Evolutionary conservation across 2,888 invertebrate genomes (phyloP), one percentile per base, ranked within the genome.

Genomic region (Hecatera dysodea): DNA sequence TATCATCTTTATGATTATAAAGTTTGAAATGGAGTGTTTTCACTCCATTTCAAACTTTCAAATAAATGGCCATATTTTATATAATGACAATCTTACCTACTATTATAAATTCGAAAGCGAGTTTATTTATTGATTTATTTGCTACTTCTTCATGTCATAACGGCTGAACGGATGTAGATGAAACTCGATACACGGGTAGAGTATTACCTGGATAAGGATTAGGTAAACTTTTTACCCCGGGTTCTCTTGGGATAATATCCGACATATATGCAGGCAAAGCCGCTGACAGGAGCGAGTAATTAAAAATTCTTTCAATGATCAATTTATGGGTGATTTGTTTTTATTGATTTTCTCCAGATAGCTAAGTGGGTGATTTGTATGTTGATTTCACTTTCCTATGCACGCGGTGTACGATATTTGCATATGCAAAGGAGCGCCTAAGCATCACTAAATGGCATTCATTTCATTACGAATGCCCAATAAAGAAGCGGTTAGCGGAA

Each of bases 371-470:
- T 66, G 59, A 85, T 81, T 78, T 72, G 60, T 75, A 78, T 85
- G 48, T 67, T 75, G 75, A 67, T 81, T 84, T 83, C 83, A 81
- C 86, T 86, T 85, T 85, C 83, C 27, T 70, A 61, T 52, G 76
- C 72, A 69, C 67, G 66, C 66, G 17, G 48, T 63, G 50, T 63
- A 64, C 70, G 12, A 48, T 57, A 67, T 78, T 82, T 75, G 71
- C 64, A 61, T 81, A 81, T 81, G 71, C 72, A 78, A 72, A 76
- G 29, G 36, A 66, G 67, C 57, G 67, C 63, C 70, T 74, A 67
- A 53, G 59, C 71, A 57, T 78, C 53, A 59, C 39, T 72, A 65
- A 59, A 64, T 56, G 17, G 71, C 53, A 62, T 67, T 52, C 78
- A 66, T 29, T 39, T 19, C 2, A 44, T 46, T 62, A 52, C 7